A percentile compares a stretch with the other conserved stretches of the same genome.
Conservation (phyloP, 2,888 invertebrate species). For the Plagodis pulveraria region DNA sequence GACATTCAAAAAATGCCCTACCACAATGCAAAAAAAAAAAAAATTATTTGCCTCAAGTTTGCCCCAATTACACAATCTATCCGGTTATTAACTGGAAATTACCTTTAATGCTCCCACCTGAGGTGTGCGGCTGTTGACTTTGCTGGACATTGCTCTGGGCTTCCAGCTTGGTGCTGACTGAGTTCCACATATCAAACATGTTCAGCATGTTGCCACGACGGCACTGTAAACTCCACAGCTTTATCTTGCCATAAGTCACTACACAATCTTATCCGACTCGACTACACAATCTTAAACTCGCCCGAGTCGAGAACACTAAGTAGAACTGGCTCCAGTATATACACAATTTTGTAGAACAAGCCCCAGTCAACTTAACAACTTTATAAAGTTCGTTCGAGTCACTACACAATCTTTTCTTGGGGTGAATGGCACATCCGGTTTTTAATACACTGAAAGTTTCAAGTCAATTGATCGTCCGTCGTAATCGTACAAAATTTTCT, state of each 20-base stretch:
- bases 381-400: background rate
- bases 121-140: constrained; percentile 90
- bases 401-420: constrained; percentile 39
- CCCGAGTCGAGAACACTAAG: background rate
- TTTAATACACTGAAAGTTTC: constrained; percentile 58
- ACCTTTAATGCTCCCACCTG: constrained; percentile 94
- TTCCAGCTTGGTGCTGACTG: constrained; percentile 90
- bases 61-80: constrained; percentile 38
- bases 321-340: background rate
- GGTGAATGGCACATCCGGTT: constrained; percentile 47
- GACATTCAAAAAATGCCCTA: no score
- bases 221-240: constrained; percentile 46
- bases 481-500: constrained; percentile 59
- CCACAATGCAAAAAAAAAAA: no score
- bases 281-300: constrained; percentile 4
- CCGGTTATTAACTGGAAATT: constrained; percentile 72
- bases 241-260: constrained; percentile 26
- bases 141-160: constrained; percentile 86
- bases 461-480: constrained; percentile 73
- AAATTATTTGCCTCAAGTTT: constrained; percentile 11
- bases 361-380: constrained; percentile 1
- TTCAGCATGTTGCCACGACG: constrained; percentile 78
- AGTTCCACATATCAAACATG: constrained; percentile 94
- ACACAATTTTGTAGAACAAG: background rate
- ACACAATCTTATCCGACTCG: constrained; percentile 30